A percentile compares a stretch with the other conserved stretches of the same genome.
These are phyloP conservation scores for Colletes latitarsis DNA, from an alignment of 1,140 invertebrate genomes.

Conservation along the genomic window DNA sequence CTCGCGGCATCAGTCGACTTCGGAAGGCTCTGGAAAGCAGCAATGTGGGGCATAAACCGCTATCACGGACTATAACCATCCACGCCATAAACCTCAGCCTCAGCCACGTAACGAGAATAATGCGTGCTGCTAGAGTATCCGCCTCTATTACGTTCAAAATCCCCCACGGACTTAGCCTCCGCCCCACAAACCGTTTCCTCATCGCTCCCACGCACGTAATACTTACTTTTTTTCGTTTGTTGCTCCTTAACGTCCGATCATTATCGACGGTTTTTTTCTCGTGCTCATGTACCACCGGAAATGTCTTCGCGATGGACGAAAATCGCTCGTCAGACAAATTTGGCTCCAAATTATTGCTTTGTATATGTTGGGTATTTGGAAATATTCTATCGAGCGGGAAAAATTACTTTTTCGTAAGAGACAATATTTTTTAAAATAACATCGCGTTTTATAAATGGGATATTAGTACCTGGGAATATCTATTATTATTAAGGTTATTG, in stretches of 20 bases:
- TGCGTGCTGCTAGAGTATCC: conserved; percentile 72
- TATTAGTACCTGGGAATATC: too few species aligned
- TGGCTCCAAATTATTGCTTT: too few species aligned
- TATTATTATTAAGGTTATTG: too few species aligned
- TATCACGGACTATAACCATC: conserved; percentile 73
- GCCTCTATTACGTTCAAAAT: conserved; percentile 76
- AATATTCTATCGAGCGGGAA: too few species aligned
- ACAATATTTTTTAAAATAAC: too few species aligned
- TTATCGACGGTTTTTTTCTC: conserved; percentile 33
- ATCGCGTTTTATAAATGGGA: too few species aligned
- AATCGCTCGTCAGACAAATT: too few species aligned
- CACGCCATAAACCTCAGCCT: conserved; percentile 67
- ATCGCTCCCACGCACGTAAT: conserved; percentile 45
- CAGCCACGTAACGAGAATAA: conserved; percentile 72
- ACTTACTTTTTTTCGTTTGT: conserved; percentile 22
- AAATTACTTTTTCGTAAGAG: too few species aligned
- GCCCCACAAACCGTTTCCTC: conserved; percentile 25
- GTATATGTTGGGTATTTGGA: too few species aligned
- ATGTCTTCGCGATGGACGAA: too few species aligned
- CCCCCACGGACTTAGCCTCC: conserved; percentile 65
- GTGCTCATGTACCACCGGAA: too few species aligned
- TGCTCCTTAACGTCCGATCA: background rate
- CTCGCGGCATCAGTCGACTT: conserved; percentile 57
- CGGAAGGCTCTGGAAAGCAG: conserved; percentile 50
- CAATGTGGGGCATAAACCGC: conserved; percentile 68